These are phyloP conservation scores for Hydraecia micacea DNA, from an alignment of 2,888 invertebrate species.

Conservation along the genomic window DNA sequence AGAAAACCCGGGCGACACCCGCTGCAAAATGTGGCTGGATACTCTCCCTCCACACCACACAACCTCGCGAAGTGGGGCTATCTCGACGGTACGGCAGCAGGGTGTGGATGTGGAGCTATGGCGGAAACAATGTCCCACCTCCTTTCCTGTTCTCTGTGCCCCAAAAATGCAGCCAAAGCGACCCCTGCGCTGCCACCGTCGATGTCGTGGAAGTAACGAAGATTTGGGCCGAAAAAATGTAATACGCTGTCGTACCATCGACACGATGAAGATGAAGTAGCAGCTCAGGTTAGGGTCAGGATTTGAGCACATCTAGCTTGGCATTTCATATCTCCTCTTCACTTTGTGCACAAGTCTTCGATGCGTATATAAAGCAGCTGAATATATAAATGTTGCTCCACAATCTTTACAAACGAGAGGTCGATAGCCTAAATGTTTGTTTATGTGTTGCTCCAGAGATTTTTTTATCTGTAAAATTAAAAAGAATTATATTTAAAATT, in stretches of 20 bases:
- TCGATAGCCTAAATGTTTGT: constrained; percentile 33
- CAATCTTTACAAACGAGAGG: constrained; percentile 29
- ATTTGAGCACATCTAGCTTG: constrained; percentile 10
- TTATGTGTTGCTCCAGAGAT: constrained; percentile 27
- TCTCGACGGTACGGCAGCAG: background rate
- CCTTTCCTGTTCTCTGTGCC: background rate
- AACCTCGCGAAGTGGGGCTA: background rate
- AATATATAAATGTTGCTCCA: constrained; percentile 32
- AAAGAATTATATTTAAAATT: constrained; percentile 8
- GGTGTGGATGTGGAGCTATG: background rate
- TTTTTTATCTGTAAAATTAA: constrained; percentile 21
- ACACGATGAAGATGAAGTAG: background rate
- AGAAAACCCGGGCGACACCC: no score
- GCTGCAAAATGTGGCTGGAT: background rate
- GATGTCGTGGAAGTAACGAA: background rate
- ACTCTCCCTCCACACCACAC: background rate
- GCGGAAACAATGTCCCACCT: background rate
- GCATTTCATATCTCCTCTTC: constrained; percentile 28
- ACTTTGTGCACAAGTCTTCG: constrained; percentile 34
- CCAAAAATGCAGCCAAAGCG: background rate
- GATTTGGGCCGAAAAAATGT: background rate
- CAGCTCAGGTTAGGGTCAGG: constrained; percentile 8
- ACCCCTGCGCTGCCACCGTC: background rate
- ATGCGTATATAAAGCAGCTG: constrained; percentile 28
- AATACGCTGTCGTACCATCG: background rate